These are phyloP conservation scores for Yponomeuta sedellus DNA, from an alignment of 2,888 invertebrate species.

Conservation along the genomic window DNA sequence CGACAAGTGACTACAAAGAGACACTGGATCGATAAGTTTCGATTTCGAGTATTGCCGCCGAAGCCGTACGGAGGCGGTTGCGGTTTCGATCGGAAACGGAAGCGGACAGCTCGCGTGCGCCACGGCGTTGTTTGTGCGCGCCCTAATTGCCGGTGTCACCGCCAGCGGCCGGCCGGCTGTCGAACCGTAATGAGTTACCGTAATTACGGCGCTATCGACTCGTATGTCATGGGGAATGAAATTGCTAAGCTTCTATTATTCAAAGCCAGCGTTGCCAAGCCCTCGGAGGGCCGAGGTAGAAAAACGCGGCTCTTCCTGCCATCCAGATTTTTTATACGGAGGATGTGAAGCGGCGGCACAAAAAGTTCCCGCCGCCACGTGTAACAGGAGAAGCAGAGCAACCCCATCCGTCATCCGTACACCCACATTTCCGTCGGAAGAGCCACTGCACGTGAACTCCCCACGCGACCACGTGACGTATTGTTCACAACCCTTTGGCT, in stretches of 20 bases:
- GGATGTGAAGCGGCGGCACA: constrained; percentile 12
- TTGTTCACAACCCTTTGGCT: background rate
- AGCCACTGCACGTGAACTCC: constrained; percentile 38
- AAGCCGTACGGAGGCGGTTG: constrained; percentile 21
- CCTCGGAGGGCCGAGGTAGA: background rate
- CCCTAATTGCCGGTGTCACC: constrained; percentile 60
- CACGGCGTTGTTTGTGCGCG: constrained; percentile 14
- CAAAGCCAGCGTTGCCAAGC: constrained; percentile 3
- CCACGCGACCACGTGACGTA: constrained; percentile 25
- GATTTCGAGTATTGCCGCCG: background rate
- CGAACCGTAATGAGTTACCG: constrained; percentile 10
- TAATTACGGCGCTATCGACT: constrained; percentile 10
- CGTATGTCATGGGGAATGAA: background rate
- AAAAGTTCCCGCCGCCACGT: constrained; percentile 12
- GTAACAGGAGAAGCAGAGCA: constrained; percentile 40
- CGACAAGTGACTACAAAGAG: background rate
- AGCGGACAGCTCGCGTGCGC: constrained; percentile 55
- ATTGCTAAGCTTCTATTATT: constrained; percentile 5
- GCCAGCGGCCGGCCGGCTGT: constrained; percentile 22
- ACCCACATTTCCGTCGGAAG: constrained; percentile 55
- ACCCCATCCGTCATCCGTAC: constrained; percentile 14
- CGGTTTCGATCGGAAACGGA: constrained; percentile 61
- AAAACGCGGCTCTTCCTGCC: background rate
- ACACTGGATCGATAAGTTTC: constrained; percentile 7
- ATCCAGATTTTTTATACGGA: constrained; percentile 12